These are phyloP conservation scores for Meiosimyza platycephala DNA, from an alignment of 2,888 invertebrate species.

Conservation along the genomic window DNA sequence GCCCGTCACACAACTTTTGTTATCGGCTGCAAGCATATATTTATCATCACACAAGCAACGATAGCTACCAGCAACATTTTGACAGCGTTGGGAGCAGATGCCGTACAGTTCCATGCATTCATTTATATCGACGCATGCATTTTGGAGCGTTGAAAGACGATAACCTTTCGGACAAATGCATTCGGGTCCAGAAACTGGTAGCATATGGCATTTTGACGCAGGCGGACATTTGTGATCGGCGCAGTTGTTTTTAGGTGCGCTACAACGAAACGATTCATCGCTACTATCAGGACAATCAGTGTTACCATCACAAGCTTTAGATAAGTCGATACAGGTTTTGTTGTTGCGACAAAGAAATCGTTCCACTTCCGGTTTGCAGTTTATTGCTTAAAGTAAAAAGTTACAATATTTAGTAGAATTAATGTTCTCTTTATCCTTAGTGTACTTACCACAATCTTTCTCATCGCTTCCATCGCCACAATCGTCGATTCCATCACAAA, in stretches of 20 bases:
- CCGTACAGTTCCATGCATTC: constrained; percentile 73
- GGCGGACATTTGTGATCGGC: constrained; percentile 57
- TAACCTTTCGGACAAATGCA: constrained; percentile 72
- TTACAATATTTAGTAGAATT: no score
- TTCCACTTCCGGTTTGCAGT: constrained; percentile 68
- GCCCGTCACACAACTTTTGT: constrained; percentile 70
- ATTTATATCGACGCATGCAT: constrained; percentile 70
- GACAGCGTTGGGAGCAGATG: constrained; percentile 77
- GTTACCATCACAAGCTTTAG: constrained; percentile 70
- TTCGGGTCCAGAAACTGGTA: constrained; percentile 68
- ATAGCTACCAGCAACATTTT: constrained; percentile 72
- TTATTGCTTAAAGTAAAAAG: constrained; percentile 44
- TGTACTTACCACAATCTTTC: constrained; percentile 68
- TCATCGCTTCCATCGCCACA: constrained; percentile 73
- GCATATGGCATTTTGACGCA: constrained; percentile 66
- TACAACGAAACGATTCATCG: constrained; percentile 71
- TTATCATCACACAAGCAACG: constrained; percentile 74
- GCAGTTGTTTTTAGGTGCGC: constrained; percentile 51
- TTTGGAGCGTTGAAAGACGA: constrained; percentile 47
- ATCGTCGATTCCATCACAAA: constrained; percentile 71
- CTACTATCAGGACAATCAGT: constrained; percentile 73
- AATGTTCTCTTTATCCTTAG: no score
- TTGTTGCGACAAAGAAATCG: constrained; percentile 71
- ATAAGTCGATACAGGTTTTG: constrained; percentile 69
- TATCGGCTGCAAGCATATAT: constrained; percentile 69